These are phyloP conservation scores for Ochotona curzoniae DNA, from an alignment of 2,113 vertebrate genomes.

Conservation along the genomic window DNA sequence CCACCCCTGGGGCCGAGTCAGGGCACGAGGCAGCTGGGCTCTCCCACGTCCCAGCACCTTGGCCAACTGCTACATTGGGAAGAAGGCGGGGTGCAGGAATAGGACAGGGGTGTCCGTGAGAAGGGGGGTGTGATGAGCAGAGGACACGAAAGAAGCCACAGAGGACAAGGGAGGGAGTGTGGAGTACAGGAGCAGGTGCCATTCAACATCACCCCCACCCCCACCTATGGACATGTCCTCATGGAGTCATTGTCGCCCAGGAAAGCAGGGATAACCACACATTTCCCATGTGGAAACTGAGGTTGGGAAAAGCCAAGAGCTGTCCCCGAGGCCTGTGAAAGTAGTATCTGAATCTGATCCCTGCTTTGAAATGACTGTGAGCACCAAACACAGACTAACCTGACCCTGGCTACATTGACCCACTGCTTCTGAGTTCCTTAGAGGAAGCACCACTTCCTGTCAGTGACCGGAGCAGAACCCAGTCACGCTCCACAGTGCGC, in stretches of 20 bases:
- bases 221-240: background rate
- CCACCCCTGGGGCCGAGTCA: background rate
- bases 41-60: background rate
- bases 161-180: background rate
- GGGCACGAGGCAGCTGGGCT: background rate
- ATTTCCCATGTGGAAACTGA: background rate
- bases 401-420: background rate
- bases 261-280: background rate
- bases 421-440: background rate
- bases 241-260: background rate
- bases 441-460: background rate
- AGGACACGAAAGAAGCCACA: background rate
- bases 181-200: too few species aligned
- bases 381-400: background rate
- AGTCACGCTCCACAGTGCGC: too few species aligned
- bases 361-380: too few species aligned
- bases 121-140: background rate
- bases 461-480: background rate
- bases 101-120: background rate
- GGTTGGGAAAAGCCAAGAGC: background rate
- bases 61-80: background rate
- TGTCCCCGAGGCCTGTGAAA: background rate
- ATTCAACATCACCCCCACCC: fast-evolving
- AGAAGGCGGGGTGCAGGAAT: too few species aligned
- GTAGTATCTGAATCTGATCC: too few species aligned